phyloP scores from a whole-genome alignment of 2,888 invertebrate genomes.

The Clanis bilineata region DNA sequence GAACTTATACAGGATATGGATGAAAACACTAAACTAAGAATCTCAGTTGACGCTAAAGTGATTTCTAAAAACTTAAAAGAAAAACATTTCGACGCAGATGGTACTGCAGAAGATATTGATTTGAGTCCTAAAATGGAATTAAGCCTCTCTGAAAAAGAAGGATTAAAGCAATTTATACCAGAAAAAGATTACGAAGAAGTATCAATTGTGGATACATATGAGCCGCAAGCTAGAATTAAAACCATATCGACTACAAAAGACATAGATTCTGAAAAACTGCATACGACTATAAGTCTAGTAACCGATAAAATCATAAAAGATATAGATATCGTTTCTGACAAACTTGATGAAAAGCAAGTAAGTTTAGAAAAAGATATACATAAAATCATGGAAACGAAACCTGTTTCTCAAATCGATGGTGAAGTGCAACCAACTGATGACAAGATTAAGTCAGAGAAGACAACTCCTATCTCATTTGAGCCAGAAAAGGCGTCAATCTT shows the following conservation, averaged over 20 bases:
- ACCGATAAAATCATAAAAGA: constrained; percentile 27
- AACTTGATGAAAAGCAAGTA: constrained; percentile 71
- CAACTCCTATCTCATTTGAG: neutral
- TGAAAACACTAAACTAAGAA: neutral
- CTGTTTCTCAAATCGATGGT: constrained; percentile 12
- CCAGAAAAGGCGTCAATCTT: constrained; percentile 15
- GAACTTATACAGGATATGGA: constrained; percentile 27
- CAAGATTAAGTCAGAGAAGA: neutral
- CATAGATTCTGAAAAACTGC: neutral
- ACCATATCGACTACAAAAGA: neutral
- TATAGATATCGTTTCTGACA: constrained; percentile 49
- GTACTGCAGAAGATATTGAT: neutral
- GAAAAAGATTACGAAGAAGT: neutral
- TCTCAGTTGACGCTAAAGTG: neutral
- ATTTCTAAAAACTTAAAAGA: neutral
- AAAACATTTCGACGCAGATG: neutral
- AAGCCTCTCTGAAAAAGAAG: neutral
- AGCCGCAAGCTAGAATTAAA: neutral
- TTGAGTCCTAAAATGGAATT: neutral
- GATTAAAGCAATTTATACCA: neutral
- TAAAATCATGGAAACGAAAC: constrained; percentile 30
- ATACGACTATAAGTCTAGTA: neutral
- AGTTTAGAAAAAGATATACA: constrained; percentile 58
- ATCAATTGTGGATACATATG: neutral
- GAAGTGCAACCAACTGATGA: neutral